Percentiles rank a stretch among this genome's conserved stretches.
Conservation (phyloP, 2,888 invertebrate genomes). For the Nomada fabriciana region DNA sequence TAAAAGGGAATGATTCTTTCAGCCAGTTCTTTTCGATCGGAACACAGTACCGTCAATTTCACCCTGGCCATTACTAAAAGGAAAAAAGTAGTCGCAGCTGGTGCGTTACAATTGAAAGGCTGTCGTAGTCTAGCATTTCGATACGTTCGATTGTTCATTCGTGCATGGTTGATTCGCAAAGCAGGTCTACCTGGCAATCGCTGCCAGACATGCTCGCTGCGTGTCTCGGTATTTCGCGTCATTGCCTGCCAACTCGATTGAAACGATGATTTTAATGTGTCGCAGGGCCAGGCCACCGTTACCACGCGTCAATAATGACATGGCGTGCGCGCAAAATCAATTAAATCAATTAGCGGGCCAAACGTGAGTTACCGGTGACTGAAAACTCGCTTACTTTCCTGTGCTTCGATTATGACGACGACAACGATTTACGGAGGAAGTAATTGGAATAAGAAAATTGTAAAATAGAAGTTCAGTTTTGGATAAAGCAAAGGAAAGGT, state of each 20-base stretch:
- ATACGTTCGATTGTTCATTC: constrained; percentile 59
- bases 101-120: constrained; percentile 26
- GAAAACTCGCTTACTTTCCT: constrained; percentile 50
- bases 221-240: constrained; percentile 73
- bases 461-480: too few relatives aligned
- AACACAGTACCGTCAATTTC: constrained; percentile 4
- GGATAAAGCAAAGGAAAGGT: too few relatives aligned
- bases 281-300: constrained; percentile 56
- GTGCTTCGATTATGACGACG: background rate
- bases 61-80: background rate
- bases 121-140: constrained; percentile 46
- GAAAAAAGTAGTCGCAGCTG: constrained; percentile 1
- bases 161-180: constrained; percentile 61
- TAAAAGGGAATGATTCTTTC: background rate
- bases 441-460: too few relatives aligned
- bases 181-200: constrained; percentile 63
- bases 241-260: constrained; percentile 76
- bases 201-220: constrained; percentile 40
- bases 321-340: constrained; percentile 75
- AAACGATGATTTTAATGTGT: constrained; percentile 79
- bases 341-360: constrained; percentile 78
- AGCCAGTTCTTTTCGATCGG: background rate
- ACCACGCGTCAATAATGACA: constrained; percentile 77
- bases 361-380: constrained; percentile 54
- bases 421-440: background rate